Evolutionary conservation across 2,888 invertebrate genomes (phyloP).

Genomic region (Poecilobothrus nobilitatus): DNA sequence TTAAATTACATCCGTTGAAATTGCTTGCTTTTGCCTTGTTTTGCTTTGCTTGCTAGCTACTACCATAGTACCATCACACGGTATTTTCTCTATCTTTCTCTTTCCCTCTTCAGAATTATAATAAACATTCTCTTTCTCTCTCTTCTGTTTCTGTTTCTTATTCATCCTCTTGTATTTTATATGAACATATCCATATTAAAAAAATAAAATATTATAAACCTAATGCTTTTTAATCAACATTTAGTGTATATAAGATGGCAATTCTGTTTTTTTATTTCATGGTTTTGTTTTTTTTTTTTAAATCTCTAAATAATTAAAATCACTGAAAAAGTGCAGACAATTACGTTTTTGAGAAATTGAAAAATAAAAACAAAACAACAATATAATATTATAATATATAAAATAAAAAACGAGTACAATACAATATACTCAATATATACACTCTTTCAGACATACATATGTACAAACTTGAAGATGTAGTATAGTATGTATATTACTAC

Average conservation of each 20-base stretch:
- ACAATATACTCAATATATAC: no score
- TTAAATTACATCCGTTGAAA: slow-evolving; percentile 3
- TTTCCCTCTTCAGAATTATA: no score
- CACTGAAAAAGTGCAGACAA: slow-evolving; percentile 10
- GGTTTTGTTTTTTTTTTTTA: neutral
- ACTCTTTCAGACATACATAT: no score
- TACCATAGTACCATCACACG: neutral
- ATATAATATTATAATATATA: no score
- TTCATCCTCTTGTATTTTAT: no score
- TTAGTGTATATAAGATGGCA: slow-evolving; percentile 1
- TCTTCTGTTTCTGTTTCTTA: no score
- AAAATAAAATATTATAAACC: neutral
- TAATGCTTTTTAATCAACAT: slow-evolving; percentile 6
- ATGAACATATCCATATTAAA: neutral
- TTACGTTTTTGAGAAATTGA: slow-evolving; percentile 4
- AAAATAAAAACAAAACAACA: neutral
- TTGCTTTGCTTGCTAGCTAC: no score
- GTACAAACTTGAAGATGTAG: no score
- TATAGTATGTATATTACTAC: no score
- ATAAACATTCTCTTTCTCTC: no score
- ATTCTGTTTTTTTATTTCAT: neutral
- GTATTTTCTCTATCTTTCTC: no score
- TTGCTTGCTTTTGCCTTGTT: neutral
- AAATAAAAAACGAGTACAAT: no score
- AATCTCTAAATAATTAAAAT: slow-evolving; percentile 8